Percentiles rank a stretch among this genome's conserved stretches.
Conservation (phyloP, 2,888 invertebrate species). For the Papilio protenor region DNA sequence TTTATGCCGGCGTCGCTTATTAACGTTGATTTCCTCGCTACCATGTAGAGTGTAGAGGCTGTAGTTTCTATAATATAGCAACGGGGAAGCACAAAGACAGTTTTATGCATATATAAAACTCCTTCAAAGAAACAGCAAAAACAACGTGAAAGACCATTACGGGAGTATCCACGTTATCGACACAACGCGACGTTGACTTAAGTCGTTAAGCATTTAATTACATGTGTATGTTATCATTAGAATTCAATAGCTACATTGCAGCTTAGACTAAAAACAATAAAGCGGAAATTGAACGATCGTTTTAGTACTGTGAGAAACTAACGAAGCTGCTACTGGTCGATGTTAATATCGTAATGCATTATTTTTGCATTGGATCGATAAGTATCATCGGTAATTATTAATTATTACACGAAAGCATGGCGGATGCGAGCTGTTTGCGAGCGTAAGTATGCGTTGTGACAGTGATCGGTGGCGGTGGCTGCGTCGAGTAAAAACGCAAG, state of each 20-base stretch:
- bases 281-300: slow-evolving; percentile 47
- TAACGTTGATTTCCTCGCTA: slow-evolving; percentile 17
- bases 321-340: slow-evolving; percentile 40
- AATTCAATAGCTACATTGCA: slow-evolving; percentile 50
- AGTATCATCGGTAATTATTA: slow-evolving; percentile 74
- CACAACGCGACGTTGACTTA: slow-evolving; percentile 15
- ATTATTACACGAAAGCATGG: slow-evolving; percentile 74
- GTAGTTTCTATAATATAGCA: slow-evolving; percentile 1
- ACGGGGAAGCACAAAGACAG: slow-evolving; percentile 13
- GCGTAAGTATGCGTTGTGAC: slow-evolving; percentile 75
- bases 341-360: slow-evolving; percentile 15
- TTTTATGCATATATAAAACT: slow-evolving; percentile 20
- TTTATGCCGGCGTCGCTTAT: slow-evolving; percentile 12
- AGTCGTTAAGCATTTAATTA: slow-evolving; percentile 58
- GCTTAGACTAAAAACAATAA: slow-evolving; percentile 55
- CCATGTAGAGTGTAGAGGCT: slow-evolving; percentile 1
- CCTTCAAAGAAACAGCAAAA: neutral
- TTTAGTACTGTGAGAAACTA: slow-evolving; percentile 20
- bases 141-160: slow-evolving; percentile 23
- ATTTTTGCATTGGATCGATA: slow-evolving; percentile 29
- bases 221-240: slow-evolving; percentile 59
- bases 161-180: slow-evolving; percentile 5
- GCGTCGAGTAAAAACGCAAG: slow-evolving; percentile 74
- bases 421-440: slow-evolving; percentile 81
- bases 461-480: slow-evolving; percentile 68